These are phyloP conservation scores for Calyptomena viridis DNA, from an alignment of 2,113 vertebrate species.

Conservation along the genomic window DNA sequence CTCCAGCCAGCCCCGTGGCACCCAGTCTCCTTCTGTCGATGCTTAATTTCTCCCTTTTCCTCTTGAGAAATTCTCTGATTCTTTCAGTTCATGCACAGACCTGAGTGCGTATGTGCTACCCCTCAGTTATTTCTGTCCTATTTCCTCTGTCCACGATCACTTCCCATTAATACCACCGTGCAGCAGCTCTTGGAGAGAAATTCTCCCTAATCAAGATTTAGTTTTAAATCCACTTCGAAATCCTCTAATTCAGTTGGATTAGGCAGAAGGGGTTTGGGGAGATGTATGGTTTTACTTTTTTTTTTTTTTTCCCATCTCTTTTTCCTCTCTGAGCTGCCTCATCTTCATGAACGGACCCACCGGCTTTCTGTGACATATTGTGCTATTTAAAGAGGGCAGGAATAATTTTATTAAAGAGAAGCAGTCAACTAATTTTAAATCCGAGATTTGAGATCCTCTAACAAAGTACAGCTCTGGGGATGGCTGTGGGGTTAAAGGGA, in stretches of 20 bases:
- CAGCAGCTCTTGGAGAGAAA: constrained; percentile 53
- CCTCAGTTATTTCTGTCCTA: constrained; percentile 68
- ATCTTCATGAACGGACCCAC: neutral
- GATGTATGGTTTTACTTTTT: neutral
- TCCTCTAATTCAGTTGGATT: constrained; percentile 58
- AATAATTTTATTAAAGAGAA: constrained; percentile 37
- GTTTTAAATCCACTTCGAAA: constrained; percentile 51
- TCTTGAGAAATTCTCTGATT: neutral
- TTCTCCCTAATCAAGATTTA: constrained; percentile 58
- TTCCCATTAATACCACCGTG: constrained; percentile 43
- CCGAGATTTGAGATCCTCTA: neutral
- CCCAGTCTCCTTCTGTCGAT: neutral
- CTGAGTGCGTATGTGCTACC: constrained; percentile 22
- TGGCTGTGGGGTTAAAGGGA: neutral
- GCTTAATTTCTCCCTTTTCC: neutral
- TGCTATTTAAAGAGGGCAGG: constrained; percentile 29
- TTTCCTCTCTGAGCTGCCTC: neutral
- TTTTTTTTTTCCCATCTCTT: neutral
- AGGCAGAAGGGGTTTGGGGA: constrained; percentile 35
- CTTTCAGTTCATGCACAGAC: neutral
- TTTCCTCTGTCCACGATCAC: constrained; percentile 63
- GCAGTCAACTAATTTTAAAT: neutral
- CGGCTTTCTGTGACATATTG: neutral
- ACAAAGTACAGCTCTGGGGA: neutral
- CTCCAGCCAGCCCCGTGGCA: neutral